These are phyloP conservation scores for Gallinago solitaria DNA, from an alignment of 2,797 vertebrate species.

Conservation along the genomic window DNA sequence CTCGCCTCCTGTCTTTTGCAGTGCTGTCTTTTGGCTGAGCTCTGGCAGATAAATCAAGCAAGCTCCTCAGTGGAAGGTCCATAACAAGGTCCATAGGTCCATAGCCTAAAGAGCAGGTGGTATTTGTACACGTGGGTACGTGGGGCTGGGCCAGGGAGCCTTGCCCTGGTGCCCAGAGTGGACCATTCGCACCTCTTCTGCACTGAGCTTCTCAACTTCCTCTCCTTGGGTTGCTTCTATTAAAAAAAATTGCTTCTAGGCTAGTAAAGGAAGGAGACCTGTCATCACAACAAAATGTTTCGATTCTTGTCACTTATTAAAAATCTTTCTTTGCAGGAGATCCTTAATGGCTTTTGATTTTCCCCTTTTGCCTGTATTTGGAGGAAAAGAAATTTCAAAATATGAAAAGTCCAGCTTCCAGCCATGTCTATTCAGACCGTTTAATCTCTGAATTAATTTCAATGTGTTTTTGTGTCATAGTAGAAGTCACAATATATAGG, in stretches of 20 bases:
- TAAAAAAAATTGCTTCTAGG: background rate
- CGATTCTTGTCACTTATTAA: background rate
- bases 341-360: background rate
- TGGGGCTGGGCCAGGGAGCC: background rate
- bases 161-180: background rate
- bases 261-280: background rate
- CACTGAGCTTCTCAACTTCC: background rate
- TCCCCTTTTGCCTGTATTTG: background rate
- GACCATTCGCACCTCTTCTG: background rate
- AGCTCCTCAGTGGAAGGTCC: background rate
- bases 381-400: background rate
- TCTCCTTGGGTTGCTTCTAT: fast-evolving
- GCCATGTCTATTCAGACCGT: background rate
- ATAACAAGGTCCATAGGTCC: fast-evolving
- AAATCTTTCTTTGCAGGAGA: background rate
- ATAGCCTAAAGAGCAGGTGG: background rate
- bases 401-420: background rate
- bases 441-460: background rate
- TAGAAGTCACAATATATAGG: background rate
- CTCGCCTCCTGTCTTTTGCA: background rate
- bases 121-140: fast-evolving
- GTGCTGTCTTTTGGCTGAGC: background rate
- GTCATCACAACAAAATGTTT: background rate
- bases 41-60: background rate
- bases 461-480: fast-evolving